Conservation (phyloP, 2,797 vertebrate genomes). For the Gallinago stenura region DNA sequence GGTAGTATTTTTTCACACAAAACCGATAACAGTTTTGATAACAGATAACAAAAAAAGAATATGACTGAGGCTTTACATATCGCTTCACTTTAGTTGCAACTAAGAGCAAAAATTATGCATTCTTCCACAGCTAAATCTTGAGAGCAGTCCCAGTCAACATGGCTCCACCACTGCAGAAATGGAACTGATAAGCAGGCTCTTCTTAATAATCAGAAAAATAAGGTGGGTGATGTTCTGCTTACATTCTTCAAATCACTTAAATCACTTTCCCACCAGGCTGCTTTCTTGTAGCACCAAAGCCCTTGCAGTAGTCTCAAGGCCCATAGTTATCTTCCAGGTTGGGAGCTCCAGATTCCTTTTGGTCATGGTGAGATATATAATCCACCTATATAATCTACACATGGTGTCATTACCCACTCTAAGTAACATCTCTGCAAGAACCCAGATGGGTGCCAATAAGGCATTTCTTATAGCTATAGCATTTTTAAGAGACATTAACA, state of each 20-base stretch:
- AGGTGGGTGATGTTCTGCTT: constrained; percentile 47
- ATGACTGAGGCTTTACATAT: neutral
- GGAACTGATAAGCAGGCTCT: neutral
- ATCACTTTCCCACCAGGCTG: neutral
- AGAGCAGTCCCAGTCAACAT: neutral
- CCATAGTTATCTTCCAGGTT: constrained; percentile 55
- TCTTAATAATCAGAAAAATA: constrained; percentile 27
- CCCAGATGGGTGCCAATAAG: constrained; percentile 65
- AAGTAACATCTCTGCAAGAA: constrained; percentile 25
- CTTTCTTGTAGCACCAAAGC: constrained; percentile 32
- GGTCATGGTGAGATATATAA: constrained; percentile 42
- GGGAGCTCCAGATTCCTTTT: constrained; percentile 53
- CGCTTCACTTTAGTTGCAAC: neutral
- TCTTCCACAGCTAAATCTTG: neutral
- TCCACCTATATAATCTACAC: constrained; percentile 37
- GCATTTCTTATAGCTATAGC: constrained; percentile 46
- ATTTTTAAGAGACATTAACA: constrained; percentile 46
- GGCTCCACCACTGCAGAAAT: neutral
- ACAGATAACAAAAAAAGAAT: neutral
- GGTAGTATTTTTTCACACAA: neutral
- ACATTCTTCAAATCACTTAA: neutral
- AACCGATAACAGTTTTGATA: neutral
- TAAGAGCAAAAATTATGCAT: neutral
- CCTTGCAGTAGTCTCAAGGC: neutral
- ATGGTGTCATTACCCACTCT: constrained; percentile 29